Evolutionary conservation across 2,113 vertebrate genomes (phyloP), one percentile per base, ranked within the genome.

Genomic region (Pangasianodon gigas): DNA sequence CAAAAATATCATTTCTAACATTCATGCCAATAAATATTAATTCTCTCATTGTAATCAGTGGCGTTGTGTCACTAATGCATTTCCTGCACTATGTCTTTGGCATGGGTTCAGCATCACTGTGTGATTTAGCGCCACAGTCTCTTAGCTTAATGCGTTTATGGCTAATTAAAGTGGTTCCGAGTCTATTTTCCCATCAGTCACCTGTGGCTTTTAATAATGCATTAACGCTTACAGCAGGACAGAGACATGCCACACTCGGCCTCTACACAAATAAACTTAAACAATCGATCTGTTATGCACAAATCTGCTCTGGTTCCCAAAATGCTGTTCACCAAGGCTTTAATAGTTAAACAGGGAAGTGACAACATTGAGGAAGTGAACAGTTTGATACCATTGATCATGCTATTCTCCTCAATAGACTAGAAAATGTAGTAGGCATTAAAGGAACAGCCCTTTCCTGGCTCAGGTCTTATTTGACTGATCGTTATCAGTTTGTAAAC

Each of bases 91-190:
- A 18, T 26, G 56, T 62, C 41, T 62, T 56, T 89, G 84, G 67
- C 24, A 26, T 29, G 24, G 56, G 24, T 65, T 69, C 74, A 90
- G 82, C 26, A 41, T 26, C 46, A 74, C 10, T 29, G 2, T 71
- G 16, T 60, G 41, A 85, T 79, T 88, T 51, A 91, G 21, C 60
- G 37, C 82, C 67, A 48, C 54, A 85, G 58, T 81, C 80, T 86
- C 11, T 89, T 87, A 77, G 51, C 71, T 48, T 89, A 71, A 89
- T 88, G 62, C 37, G 24, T 90, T 89, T 89, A 83, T 79, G 80
- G 44, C 74, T 90, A 86, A 90, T 86, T 79, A 75, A 60, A 87
- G 24, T 48, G 29, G 88, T 80, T 84, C 54, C 6, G 14, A 51
- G 62, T 69, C 67, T 74, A 56, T 85, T 89, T 56, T 84, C 26